A percentile compares a stretch with the other conserved stretches of the same genome.
These are phyloP conservation scores for Blomia tropicalis DNA, from an alignment of 2,888 invertebrate species.

Conservation along the genomic window DNA sequence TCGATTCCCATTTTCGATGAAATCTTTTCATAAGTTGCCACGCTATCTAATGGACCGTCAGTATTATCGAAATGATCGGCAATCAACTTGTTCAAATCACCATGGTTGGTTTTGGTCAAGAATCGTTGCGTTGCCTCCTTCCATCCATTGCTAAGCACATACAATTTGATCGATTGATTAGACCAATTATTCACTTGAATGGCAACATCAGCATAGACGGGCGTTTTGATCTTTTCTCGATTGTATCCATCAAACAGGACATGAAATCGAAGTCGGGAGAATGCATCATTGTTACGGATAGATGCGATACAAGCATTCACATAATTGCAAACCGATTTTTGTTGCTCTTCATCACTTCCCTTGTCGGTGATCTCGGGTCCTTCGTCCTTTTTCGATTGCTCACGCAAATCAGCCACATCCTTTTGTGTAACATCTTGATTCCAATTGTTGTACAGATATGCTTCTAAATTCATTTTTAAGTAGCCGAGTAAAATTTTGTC, in stretches of 20 bases:
- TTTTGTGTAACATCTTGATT: not conserved
- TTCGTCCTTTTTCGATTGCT: constrained; percentile 36
- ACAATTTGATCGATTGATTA: constrained; percentile 15
- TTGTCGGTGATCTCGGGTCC: not conserved
- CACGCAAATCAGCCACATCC: constrained; percentile 34
- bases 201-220: not conserved
- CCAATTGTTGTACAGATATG: constrained; percentile 18
- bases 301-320: not conserved
- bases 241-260: constrained; percentile 23
- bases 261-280: constrained; percentile 7
- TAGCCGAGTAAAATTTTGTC: constrained; percentile 17
- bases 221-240: not conserved
- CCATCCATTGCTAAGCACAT: constrained; percentile 21
- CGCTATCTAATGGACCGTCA: not conserved
- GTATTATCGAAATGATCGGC: constrained; percentile 17
- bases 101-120: constrained; percentile 17
- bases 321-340: constrained; percentile 10
- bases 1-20: not conserved
- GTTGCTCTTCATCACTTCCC: not conserved
- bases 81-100: constrained; percentile 19
- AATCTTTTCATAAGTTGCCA: constrained; percentile 6
- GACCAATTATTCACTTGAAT: not conserved
- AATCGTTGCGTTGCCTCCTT: constrained; percentile 14
- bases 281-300: not conserved
- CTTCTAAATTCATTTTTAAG: not conserved